Evolutionary conservation across 1,140 invertebrate species (phyloP).

Genomic region (Elymnias hypermnestra): DNA sequence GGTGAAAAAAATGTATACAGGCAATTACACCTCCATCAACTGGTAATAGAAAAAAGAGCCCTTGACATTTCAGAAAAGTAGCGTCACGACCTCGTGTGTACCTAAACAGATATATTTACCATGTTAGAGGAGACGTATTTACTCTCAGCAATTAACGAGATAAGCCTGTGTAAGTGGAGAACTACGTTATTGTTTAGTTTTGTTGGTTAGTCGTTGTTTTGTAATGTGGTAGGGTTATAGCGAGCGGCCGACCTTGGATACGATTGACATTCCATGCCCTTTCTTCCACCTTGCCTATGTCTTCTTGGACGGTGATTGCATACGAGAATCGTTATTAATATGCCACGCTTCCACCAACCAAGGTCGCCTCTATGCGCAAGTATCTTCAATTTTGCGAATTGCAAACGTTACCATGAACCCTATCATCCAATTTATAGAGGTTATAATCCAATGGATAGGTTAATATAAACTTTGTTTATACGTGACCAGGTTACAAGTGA

Average conservation of each 20-base stretch:
- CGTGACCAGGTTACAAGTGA: slow-evolving; percentile 53
- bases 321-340: slow-evolving; percentile 68
- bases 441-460: slow-evolving; percentile 5
- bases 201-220: slow-evolving; percentile 24
- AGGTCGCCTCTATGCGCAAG: slow-evolving; percentile 53
- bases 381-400: slow-evolving; percentile 27
- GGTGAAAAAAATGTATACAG: slow-evolving; percentile 3
- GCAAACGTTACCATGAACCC: slow-evolving; percentile 19
- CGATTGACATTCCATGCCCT: slow-evolving; percentile 68
- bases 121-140: slow-evolving; percentile 49
- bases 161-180: slow-evolving; percentile 30
- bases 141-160: slow-evolving; percentile 44
- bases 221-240: slow-evolving; percentile 40
- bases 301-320: slow-evolving; percentile 63
- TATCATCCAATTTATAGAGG: slow-evolving; percentile 17
- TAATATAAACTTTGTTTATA: slow-evolving; percentile 28
- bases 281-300: slow-evolving; percentile 72
- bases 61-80: slow-evolving; percentile 61
- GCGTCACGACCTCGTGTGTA: slow-evolving; percentile 46
- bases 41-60: slow-evolving; percentile 49
- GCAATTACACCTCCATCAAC: slow-evolving; percentile 23
- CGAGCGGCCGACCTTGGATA: slow-evolving; percentile 50
- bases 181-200: slow-evolving; percentile 20
- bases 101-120: slow-evolving; percentile 56
- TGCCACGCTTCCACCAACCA: slow-evolving; percentile 56